Evolutionary conservation across 2,888 invertebrate genomes (phyloP), one percentile per base, ranked within the genome.

Genomic region (Drosophila ezoana): DNA sequence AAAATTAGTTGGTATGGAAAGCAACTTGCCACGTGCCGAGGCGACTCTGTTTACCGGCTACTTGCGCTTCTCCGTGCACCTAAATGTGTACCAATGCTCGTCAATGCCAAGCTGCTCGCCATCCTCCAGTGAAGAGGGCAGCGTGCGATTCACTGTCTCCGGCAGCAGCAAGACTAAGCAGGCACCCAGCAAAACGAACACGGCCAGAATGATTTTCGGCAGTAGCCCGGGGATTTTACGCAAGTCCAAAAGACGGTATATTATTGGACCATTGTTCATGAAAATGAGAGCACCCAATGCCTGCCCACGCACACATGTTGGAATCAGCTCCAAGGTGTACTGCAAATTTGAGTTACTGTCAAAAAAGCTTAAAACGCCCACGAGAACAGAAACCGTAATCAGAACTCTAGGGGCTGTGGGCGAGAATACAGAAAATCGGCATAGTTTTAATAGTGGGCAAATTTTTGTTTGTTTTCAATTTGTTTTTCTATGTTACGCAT

Each of bases 281-380:
- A 95, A 94, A 85, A 95, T 94, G 1, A 94, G 93, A 1, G 93
- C 93, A 0, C 94, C 93, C 28, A 95, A 94, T 11, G 94, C 95
- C 81, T 94, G 94, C 0, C 94, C 95, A 23, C 95, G 91, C 2
- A 95, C 93, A 69, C 93, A 94, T 1, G 95, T 94, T 16, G 95
- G 95, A 61, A 95, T 94, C 23, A 95, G 84, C 83, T 95, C 95
- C 1, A 94, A 94, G 20, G 94, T 94, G 81, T 95, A 95, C 81
- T 95, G 95, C 3, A 94, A 93, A 3, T 94, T 94, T 3, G 95
- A 94, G 85, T 94, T 94, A 85, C 94, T 94, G 13, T 94, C 94
- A 6, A 94, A 93, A 18, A 94, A 94, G 4, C 95, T 93, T n/a
- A 93, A 93, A 59, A 95, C 93, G 43, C 95, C 92, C 1, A 94